Percentiles rank a stretch among this genome's conserved stretches.
These are phyloP conservation scores for Eonycteris spelaea DNA, from an alignment of 2,113 vertebrate species.

Conservation along the genomic window DNA sequence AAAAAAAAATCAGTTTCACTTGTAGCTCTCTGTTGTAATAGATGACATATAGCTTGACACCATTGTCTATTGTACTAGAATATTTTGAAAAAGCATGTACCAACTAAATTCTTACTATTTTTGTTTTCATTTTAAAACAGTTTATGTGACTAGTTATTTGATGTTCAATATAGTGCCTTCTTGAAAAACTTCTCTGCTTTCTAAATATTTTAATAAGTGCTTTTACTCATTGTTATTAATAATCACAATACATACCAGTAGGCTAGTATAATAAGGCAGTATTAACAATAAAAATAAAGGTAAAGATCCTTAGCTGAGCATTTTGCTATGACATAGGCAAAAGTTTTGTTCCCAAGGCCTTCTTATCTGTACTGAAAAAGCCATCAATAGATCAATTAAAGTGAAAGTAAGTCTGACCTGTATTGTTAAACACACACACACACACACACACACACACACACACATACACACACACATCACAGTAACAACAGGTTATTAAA, in stretches of 20 bases:
- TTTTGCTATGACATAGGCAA: neutral
- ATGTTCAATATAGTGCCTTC: neutral
- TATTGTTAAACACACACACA: neutral
- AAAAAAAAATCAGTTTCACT: slow-evolving; percentile 72
- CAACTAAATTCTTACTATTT: neutral
- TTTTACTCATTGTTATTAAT: neutral
- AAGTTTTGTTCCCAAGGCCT: neutral
- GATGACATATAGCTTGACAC: slow-evolving; percentile 70
- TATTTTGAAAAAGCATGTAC: neutral
- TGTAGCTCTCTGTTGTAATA: slow-evolving; percentile 57
- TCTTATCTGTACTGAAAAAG: neutral
- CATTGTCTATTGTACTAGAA: slow-evolving; percentile 17
- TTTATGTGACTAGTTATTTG: neutral
- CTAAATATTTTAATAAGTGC: neutral
- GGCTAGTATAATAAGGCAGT: neutral
- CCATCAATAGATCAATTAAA: neutral
- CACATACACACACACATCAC: neutral
- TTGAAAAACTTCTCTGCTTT: neutral
- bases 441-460: neutral
- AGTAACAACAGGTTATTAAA: neutral
- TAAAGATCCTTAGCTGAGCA: neutral
- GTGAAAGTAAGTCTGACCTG: neutral
- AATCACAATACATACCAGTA: neutral
- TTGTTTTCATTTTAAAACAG: slow-evolving; percentile 17
- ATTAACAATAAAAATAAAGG: neutral